Base-by-base conservation (phyloP, 1,140 invertebrate genomes). In the Drosophila lacertosa region DNA sequence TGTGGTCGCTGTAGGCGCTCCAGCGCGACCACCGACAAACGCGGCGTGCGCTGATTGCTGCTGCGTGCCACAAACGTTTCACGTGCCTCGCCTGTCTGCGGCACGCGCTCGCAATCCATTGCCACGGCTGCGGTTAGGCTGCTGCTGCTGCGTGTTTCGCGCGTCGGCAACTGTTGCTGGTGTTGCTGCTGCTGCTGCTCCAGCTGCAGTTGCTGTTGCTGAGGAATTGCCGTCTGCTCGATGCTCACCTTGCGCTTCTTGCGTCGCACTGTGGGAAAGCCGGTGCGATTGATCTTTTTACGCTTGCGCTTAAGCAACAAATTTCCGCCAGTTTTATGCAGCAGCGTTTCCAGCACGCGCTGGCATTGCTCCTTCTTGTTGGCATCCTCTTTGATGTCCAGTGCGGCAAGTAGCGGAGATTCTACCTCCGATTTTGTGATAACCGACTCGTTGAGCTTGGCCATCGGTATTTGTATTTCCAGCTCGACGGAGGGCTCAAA, bases 221-320 rank as follows among this genome's bases (percentile, higher is more conserved):
- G 20, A 18, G 45, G 42, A 7, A 33, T n/a, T 33, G 62, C 20
- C 48, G 35, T n/a, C 11, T 73, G 68, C 5, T 75, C 82, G 11
- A 72, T 53, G 39, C 45, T 90, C 16, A 90, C 72, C 90, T 95
- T 96, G 78, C 96, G 96, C 88, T 97, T 97, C 89, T 97, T 97
- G 75, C 95, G 96, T 75, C 96, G 96, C 13, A 96, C 92, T 13
- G 94, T 96, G 0, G 97, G 97, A 91, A 97, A 97, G 5, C 96
- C 97, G 9, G 97, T 97, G 73, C 96, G 93, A 90, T 97, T 98
- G 10, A 95, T 95, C 91, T 96, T 95, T 48, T 96, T 94, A 51
- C 96, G 93, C 60, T 95, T 93, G 6, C 94, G 92, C 89, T 95
- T 95, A 69, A 95, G 94, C 75, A 95, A 94, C 2, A 92, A 77